Percentiles rank a stretch among this genome's conserved stretches.
phyloP scores from a whole-genome alignment of 2,888 invertebrate species.

The Rotaria socialis region DNA sequence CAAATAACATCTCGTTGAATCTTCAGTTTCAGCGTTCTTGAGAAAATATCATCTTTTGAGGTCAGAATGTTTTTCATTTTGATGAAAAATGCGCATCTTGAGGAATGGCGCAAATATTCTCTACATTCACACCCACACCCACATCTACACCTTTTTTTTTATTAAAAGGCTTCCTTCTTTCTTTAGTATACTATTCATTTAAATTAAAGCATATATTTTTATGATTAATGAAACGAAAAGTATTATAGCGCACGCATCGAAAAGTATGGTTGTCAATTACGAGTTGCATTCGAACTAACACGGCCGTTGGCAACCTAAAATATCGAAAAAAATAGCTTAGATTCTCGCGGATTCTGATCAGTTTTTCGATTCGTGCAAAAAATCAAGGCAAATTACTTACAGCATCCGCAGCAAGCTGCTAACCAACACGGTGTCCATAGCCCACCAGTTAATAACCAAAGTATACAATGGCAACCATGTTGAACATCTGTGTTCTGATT shows the following conservation, averaged over 20 bases:
- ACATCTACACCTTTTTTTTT: too few relatives aligned
- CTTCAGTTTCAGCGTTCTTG: too few relatives aligned
- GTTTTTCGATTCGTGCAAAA: not conserved
- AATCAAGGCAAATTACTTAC: not conserved
- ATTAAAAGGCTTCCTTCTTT: too few relatives aligned
- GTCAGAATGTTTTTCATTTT: too few relatives aligned
- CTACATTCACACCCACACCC: too few relatives aligned
- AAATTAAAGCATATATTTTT: not conserved
- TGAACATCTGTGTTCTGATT: not conserved
- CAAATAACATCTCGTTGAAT: too few relatives aligned
- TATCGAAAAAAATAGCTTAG: not conserved
- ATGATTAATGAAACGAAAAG: not conserved
- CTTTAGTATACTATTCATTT: not conserved
- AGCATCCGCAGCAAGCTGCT: constrained; percentile 1
- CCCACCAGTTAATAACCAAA: not conserved
- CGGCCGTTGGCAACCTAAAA: constrained; percentile 18
- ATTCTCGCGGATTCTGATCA: not conserved
- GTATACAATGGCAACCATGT: not conserved
- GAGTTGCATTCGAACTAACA: constrained; percentile 1
- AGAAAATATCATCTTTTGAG: too few relatives aligned
- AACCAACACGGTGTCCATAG: constrained; percentile 14
- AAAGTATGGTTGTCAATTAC: not conserved
- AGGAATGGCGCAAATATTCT: too few relatives aligned
- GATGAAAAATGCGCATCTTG: too few relatives aligned
- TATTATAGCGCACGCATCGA: not conserved